Base-by-base conservation (phyloP, 2,888 invertebrate genomes). In the Scrobipalpa atriplicella region DNA sequence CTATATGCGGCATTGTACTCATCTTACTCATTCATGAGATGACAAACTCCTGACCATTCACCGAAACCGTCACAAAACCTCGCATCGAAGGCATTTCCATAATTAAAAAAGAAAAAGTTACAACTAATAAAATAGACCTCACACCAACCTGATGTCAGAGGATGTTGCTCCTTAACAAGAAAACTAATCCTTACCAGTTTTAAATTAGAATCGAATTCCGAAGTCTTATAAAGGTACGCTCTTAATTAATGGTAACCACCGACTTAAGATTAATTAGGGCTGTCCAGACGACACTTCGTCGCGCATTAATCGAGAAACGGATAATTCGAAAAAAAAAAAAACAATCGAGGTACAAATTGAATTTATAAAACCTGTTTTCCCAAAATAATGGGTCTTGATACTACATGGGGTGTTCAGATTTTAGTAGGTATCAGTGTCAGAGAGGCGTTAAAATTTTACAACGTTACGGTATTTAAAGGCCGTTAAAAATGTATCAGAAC, bases 211-310 rank as follows among this genome's bases (percentile, higher is more conserved):
- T 62, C 63, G 47, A 66, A 68, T 70, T 70, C 66, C 41, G 62
- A 63, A 54, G 62, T 47, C 29, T 29, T 47, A 64, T 51, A 43
- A 54, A 47, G 66, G 69, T 75, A 74, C 73, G 71, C 77, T 77
- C 78, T 84, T 87, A 87, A 90, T 89, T 87, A 86, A 85, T 85
- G 83, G 81, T 78, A 83, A 83, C 83, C 81, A 82, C 82, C 83
- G 83, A 82, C 80, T 78, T 76, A 82, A 87, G 89, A 91, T 90
- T 90, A 90, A 91, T 91, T 90, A 89, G 85, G 83, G 84, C 80
- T 89, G 89, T 89, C 88, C 82, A 78, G 79, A 77, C 80, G 85
- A 86, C 87, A 85, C 82, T 86, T 88, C 85, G 84, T 81, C 75
- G 80, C 81, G 83, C 81, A 89, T 89, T 87, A 87, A 90, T 89